Base-by-base conservation (phyloP, 2,888 invertebrate species). In the Epirrita christyi region DNA sequence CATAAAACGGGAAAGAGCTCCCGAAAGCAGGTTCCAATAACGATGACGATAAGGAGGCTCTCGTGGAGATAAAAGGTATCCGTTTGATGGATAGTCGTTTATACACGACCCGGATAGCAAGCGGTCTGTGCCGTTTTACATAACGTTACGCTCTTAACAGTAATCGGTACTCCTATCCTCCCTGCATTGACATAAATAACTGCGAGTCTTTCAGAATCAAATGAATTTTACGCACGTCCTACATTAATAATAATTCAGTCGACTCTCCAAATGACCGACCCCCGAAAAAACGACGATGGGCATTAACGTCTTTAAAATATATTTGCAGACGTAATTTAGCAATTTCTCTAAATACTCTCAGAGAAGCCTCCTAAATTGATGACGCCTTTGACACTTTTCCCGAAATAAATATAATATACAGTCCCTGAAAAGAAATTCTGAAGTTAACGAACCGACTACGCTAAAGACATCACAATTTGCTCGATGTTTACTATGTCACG, bases 381-480 rank as follows among this genome's bases (percentile, higher is more conserved):
- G 29, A 54, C 42, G 47, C 29, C 53, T 59, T 59, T 55, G 59
- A 61, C 52, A 50, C 59, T 57, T 56, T 36, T 32, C n/a, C 27
- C 9, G 38, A 62, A 59, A 49, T 51, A 49, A 41, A 47, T 58
- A 15, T 13, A 55, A 51, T 21, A 21, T 4, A 21, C 58, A 55
- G 38, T 29, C 36, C 21, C 28, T 28, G 29, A 55, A 56, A 54
- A 14, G 38, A 45, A 41, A 41, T 58, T 58, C 34, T 10, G 46
- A 34, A 64, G 53, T 34, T 67, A 67, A 67, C 65, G 67, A 67
- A 67, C 55, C 60, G 67, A 57, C 59, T 58, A 40, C 59, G 55
- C 57, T 64, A 54, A 64, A 59, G 55, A 63, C 57, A 61, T 64
- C 66, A 57, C 62, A 61, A 61, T 61, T 61, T 61, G 40, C 50